phyloP scores from a whole-genome alignment of 1,140 invertebrate species.

The Bicyclus anynana region DNA sequence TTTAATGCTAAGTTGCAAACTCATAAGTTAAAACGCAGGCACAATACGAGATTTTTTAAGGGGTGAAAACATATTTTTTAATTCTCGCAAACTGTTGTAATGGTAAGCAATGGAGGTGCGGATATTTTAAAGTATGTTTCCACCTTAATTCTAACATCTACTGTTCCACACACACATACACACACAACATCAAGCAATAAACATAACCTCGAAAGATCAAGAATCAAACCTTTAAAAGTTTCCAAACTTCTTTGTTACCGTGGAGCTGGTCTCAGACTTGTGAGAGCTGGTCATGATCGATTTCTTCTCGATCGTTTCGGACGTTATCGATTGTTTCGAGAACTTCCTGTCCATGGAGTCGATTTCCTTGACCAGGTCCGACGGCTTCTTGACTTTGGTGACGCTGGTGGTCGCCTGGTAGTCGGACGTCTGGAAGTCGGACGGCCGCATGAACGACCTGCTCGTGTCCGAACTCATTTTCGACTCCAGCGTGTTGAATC shows the following conservation, averaged over 20 bases:
- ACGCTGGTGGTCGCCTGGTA: conserved; percentile 50
- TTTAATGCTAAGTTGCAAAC: conserved; percentile 3
- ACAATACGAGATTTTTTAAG: neutral
- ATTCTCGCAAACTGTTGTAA: too few relatives aligned
- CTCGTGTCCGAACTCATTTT: conserved; percentile 72
- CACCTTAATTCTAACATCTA: too few relatives aligned
- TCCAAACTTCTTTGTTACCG: conserved; percentile 75
- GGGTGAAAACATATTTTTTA: too few relatives aligned
- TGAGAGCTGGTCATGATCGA: conserved; percentile 75
- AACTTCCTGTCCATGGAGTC: conserved; percentile 69
- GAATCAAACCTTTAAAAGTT: conserved; percentile 62
- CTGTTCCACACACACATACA: neutral
- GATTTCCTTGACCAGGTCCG: conserved; percentile 65
- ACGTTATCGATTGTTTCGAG: conserved; percentile 69
- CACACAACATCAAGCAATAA: conserved; percentile 14
- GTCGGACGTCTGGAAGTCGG: conserved; percentile 64
- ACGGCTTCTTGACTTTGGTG: conserved; percentile 55
- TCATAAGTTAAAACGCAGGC: neutral
- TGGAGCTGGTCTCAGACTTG: conserved; percentile 72
- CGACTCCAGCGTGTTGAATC: conserved; percentile 68
- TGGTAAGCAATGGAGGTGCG: too few relatives aligned
- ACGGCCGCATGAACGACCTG: conserved; percentile 73
- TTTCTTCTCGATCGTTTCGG: conserved; percentile 72
- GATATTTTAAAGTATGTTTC: too few relatives aligned
- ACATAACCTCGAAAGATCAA: conserved; percentile 21